A percentile compares a stretch with the other conserved stretches of the same genome.
phyloP scores from a whole-genome alignment of 2,888 invertebrate genomes.

The Sesia bembeciformis region DNA sequence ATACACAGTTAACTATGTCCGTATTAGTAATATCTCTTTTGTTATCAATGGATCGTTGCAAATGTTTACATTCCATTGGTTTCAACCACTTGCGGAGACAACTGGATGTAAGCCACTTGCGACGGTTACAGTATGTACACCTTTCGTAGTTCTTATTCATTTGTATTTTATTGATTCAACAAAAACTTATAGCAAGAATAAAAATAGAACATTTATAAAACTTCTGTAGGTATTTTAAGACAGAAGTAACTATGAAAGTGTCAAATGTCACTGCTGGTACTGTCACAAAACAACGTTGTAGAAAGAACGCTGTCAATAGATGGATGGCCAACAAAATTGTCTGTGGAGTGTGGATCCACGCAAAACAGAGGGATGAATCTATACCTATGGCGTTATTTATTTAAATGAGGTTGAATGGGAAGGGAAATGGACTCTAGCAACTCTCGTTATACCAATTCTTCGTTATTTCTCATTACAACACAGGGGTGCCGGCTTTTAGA shows the following conservation, averaged over 20 bases:
- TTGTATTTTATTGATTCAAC: constrained; percentile 9
- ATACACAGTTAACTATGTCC: constrained; percentile 56
- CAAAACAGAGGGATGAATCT: too few relatives aligned
- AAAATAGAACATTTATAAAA: background rate
- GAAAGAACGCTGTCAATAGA: too few relatives aligned
- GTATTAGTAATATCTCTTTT: constrained; percentile 56
- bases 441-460: too few relatives aligned
- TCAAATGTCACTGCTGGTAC: too few relatives aligned
- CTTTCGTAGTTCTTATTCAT: constrained; percentile 69
- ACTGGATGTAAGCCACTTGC: constrained; percentile 63
- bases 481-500: too few relatives aligned
- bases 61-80: constrained; percentile 69
- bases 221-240: background rate
- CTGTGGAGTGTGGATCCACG: too few relatives aligned
- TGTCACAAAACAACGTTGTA: too few relatives aligned
- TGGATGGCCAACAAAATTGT: too few relatives aligned
- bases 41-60: constrained; percentile 57
- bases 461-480: too few relatives aligned
- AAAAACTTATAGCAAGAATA: background rate
- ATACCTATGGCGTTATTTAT: too few relatives aligned
- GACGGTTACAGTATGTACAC: constrained; percentile 61
- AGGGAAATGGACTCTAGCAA: too few relatives aligned
- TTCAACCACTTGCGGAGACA: constrained; percentile 67
- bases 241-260: background rate
- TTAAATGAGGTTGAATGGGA: too few relatives aligned